Base-by-base conservation (phyloP, 2,888 invertebrate genomes). In the Scrobipalpa atriplicella region DNA sequence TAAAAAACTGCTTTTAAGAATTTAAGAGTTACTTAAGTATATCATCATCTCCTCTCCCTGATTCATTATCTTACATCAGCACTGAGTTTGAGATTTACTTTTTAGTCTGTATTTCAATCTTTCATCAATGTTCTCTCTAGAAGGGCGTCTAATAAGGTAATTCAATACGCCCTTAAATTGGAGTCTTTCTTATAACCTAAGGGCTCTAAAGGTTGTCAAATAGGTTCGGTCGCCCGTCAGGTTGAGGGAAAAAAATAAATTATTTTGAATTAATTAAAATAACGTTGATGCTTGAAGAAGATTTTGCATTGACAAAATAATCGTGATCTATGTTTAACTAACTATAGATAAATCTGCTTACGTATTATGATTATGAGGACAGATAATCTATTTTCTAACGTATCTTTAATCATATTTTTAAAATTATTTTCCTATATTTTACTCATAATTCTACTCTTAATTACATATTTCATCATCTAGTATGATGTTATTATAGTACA, bases 61-160 rank as follows among this genome's bases (percentile, higher is more conserved):
- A 51, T 51, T 51, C 51, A 51, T n/a, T 51, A 16, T 29, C 29
- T 51, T 51, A 3, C 16, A n/a, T 51, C 51, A 39, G 8, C 8
- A 39, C 1, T 39, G 8, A 7, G 3, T 38, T 7, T 10, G 11
- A 39, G 11, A 11, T 39, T 47, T 47, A 47, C n/a, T 47, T 47
- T 47, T 5, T 16, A 47, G n/a, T 47, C 47, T 47, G 16, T n/a
- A 16, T 3, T 47, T n/a, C 16, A 47, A 47, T 47, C 3, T 47
- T 47, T 47, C 47, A 47, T 47, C 47, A 47, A 47, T n/a, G n/a
- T 16, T 47, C n/a, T n/a, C 29, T 29, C 29, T 29, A 3, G 29
- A 29, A 47, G n/a, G 47, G 47, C 13, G 7, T n/a, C n/a, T 56
- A 56, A 29, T 56, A 56, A n/a, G 54, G 54, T 56, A 56, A 56